A percentile compares a stretch with the other conserved stretches of the same genome.
Conservation (phyloP, 2,113 vertebrate species). For the Hippocampus zosterae region DNA sequence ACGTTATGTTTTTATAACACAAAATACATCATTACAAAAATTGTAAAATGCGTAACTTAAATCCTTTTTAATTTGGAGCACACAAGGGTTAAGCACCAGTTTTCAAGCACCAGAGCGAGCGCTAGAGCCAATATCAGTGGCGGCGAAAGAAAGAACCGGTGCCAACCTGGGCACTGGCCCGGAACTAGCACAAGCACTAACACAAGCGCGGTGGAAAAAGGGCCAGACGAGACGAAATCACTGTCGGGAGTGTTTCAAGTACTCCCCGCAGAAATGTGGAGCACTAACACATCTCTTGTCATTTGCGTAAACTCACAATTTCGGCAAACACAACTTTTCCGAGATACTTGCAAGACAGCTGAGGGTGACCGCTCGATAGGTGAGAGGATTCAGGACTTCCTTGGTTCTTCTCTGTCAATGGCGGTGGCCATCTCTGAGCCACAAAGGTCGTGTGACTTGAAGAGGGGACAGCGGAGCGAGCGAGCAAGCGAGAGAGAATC, state of each 20-base stretch:
- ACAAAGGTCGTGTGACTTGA: constrained; percentile 62
- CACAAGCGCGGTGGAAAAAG: neutral
- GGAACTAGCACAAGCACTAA: too few species aligned
- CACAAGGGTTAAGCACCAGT: too few species aligned
- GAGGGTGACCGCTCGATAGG: constrained; percentile 42
- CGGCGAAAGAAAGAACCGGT: too few species aligned
- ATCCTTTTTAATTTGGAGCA: too few species aligned
- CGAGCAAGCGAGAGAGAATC: constrained; percentile 15
- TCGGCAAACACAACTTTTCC: neutral
- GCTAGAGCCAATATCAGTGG: too few species aligned
- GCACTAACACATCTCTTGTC: neutral
- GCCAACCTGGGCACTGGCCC: too few species aligned
- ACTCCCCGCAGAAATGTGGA: neutral
- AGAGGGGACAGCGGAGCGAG: constrained; percentile 37
- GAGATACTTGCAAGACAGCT: neutral
- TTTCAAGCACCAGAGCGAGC: too few species aligned
- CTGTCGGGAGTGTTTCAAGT: neutral
- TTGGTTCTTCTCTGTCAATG: constrained; percentile 46
- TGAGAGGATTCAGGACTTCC: constrained; percentile 49
- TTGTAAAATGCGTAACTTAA: too few species aligned
- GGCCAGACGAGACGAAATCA: neutral
- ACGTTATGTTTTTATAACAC: too few species aligned
- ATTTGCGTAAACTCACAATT: neutral
- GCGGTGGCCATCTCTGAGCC: constrained; percentile 47
- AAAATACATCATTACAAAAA: too few species aligned